Conservation (phyloP, 2,797 vertebrate species). For the Micromesistius poutassou region DNA sequence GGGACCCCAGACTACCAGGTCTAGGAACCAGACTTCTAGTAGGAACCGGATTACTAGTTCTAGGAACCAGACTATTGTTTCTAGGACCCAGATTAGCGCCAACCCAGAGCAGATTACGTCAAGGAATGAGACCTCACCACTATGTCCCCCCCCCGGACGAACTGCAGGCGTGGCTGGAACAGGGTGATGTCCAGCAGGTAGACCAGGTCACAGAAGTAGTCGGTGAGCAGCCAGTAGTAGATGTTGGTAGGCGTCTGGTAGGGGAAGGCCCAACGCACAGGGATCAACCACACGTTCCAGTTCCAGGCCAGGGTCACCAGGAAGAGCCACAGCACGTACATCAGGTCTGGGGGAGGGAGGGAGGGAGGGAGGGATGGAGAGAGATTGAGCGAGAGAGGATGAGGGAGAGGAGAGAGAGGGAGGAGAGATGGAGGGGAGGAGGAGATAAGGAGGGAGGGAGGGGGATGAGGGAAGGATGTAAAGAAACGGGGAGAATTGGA, state of each 20-base stretch:
- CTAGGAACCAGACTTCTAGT: background rate
- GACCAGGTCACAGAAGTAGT: constrained; percentile 91
- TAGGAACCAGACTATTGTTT: background rate
- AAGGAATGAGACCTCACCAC: constrained; percentile 78
- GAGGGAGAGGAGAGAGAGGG: no score
- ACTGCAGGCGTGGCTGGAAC: constrained; percentile 92
- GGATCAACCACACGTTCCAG: constrained; percentile 97
- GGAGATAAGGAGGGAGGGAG: constrained; percentile 14
- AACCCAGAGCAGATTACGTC: background rate
- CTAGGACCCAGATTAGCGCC: background rate
- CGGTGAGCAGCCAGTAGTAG: constrained; percentile 84
- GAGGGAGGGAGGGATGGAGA: background rate
- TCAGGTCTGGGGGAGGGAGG: constrained; percentile 73
- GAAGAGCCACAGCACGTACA: constrained; percentile 94
- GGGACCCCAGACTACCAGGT: background rate
- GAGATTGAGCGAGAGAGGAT: background rate
- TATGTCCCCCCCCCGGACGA: constrained; percentile 86
- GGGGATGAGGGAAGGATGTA: background rate
- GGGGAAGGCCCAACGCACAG: constrained; percentile 93
- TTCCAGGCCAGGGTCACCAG: constrained; percentile 95
- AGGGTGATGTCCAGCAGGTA: constrained; percentile 88
- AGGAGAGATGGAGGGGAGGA: background rate
- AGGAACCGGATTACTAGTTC: background rate
- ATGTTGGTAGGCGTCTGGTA: constrained; percentile 85
- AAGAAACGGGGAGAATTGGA: background rate